Conservation (phyloP, 2,797 vertebrate genomes). For the Sciurus carolinensis region DNA sequence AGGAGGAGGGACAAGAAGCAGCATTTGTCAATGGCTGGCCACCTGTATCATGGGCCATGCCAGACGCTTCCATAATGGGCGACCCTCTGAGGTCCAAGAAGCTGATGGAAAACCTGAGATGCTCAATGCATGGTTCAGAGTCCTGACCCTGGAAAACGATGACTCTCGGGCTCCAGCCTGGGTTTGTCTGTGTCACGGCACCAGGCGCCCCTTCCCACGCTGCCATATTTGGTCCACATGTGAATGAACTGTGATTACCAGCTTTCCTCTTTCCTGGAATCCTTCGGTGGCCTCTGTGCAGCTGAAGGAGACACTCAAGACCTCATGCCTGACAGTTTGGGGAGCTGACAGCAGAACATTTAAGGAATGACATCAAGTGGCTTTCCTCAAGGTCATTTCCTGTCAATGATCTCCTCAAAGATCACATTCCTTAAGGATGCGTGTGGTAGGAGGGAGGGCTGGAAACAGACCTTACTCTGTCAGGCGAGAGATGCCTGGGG, state of each 20-base stretch:
- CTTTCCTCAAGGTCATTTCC: slow-evolving; percentile 82
- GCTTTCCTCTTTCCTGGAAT: slow-evolving; percentile 50
- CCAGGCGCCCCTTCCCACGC: not conserved
- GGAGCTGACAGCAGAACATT: slow-evolving; percentile 76
- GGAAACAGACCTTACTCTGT: slow-evolving; percentile 59
- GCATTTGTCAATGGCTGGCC: not conserved
- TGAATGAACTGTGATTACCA: not conserved
- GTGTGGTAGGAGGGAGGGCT: not conserved
- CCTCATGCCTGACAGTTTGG: slow-evolving; percentile 49
- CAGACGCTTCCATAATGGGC: accelerated
- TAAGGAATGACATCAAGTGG: slow-evolving; percentile 62
- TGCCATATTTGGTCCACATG: slow-evolving; percentile 48
- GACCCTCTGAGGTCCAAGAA: not conserved
- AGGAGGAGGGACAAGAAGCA: not conserved
- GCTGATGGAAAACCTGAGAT: not conserved
- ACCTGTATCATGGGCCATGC: accelerated
- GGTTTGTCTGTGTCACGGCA: not conserved
- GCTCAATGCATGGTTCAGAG: accelerated
- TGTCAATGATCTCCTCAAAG: slow-evolving; percentile 71
- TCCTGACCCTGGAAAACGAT: not conserved
- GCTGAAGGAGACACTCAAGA: slow-evolving; percentile 31
- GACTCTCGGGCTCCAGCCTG: not conserved
- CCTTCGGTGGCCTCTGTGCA: slow-evolving; percentile 64
- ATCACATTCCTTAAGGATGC: slow-evolving; percentile 62
- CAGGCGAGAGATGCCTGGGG: not conserved